These are phyloP conservation scores for Drosophila lini DNA, from an alignment of 1,140 invertebrate genomes.

Conservation along the genomic window DNA sequence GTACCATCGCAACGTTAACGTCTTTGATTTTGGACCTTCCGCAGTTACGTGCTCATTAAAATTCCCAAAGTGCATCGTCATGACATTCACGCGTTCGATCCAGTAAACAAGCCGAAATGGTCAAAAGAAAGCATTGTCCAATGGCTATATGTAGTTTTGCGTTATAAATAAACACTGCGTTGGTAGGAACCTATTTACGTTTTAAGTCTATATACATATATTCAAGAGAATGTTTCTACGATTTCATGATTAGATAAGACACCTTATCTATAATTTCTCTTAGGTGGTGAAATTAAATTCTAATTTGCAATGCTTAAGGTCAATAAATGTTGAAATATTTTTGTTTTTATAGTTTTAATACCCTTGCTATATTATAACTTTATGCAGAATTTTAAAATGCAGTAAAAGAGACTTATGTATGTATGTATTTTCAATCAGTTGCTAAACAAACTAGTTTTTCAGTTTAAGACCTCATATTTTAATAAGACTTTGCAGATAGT, in stretches of 20 bases:
- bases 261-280: constrained; percentile 7
- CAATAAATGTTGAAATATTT: background rate
- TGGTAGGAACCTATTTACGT: constrained; percentile 22
- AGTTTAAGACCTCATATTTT: background rate
- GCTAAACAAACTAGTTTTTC: background rate
- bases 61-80: constrained; percentile 62
- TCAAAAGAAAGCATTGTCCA: constrained; percentile 9
- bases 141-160: constrained; percentile 9
- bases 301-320: background rate
- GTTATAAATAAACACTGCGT: constrained; percentile 51
- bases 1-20: constrained; percentile 12
- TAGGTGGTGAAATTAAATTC: background rate
- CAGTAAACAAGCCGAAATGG: background rate
- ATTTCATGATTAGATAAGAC: constrained; percentile 35
- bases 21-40: constrained; percentile 14
- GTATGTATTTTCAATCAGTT: background rate
- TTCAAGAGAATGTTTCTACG: background rate
- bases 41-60: constrained; percentile 15
- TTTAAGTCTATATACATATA: constrained; percentile 14
- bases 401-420: background rate
- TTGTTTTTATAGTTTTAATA: background rate
- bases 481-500: too few relatives aligned
- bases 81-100: constrained; percentile 5
- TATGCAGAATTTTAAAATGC: background rate
- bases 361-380: background rate